Base-by-base conservation (phyloP, 2,113 vertebrate genomes). In the Candoia aspera region DNA sequence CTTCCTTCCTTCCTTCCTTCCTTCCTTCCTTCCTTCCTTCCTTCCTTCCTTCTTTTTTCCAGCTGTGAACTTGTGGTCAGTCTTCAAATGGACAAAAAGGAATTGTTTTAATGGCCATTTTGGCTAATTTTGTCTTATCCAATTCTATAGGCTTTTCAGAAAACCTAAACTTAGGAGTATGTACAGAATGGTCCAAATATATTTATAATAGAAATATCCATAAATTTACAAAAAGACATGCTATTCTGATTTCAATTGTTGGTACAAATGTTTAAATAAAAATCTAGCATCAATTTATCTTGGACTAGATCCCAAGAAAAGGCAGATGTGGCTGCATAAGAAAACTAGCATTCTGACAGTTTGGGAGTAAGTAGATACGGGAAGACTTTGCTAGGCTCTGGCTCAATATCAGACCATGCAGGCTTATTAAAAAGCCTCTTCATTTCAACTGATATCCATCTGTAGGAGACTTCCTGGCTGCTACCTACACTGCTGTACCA, bases 21-120 rank as follows among this genome's bases (percentile, higher is more conserved):
- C 90, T 59, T 21, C 68, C 57, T 83, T 84, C 92, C 89, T 62
- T 23, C 73, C 60, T 88, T n/a, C n/a, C n/a, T 90, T 29, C 53
- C 90, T 59, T 21, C 68, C 57, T 83, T 84, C 92, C 89, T 62
- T 23, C 73, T 58, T 88, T n/a, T 26, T 93, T 92, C 92, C 92
- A 94, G 92, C 89, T 90, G 55, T 68, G 95, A 96, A 95, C 33
- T 94, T 91, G 87, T 94, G 92, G 93, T 95, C 92, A 93, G 53
- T 58, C 10, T 92, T 91, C 95, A 95, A 94, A 94, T 96, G 91
- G 64, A 95, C 64, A 93, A 93, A 96, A 94, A 88, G 88, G 84
- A 92, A 94, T 37, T 90, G 93, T 91, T 95, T 93, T 86, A 86
- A 6, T 58, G 42, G 29, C 26, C 88, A 96, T 83, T 0, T 91